Evolutionary conservation across 2,888 invertebrate genomes (phyloP), one percentile per base, ranked within the genome.

Genomic region (Sphaeridia pumilis): DNA sequence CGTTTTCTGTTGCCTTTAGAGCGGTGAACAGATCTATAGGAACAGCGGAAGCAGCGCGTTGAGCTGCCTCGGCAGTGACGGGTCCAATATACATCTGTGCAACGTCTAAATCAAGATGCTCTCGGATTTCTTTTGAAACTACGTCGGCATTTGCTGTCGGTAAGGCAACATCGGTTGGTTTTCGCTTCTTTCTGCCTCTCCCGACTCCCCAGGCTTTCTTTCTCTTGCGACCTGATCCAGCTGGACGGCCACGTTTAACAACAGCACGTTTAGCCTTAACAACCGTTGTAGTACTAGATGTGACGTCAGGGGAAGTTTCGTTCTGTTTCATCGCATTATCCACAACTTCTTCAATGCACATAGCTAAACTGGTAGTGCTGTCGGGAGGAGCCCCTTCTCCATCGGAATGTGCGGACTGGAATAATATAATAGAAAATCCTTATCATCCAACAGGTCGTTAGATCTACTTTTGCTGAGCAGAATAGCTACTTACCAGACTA

Each of bases 401-500:
- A 31, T 31, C 31, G 14, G 10, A 7, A 31, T 31, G 31, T 31
- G 31, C 14, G 31, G 10, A 10, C 31, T 31, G 31, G 7, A 31
- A 31, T 31, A 7, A 31, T 7, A 31, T 7, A 31, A 31, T 31
- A 7, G 14, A 31, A 10, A 14, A 31, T 31, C 14, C 14, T 31
- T 31, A 31, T 10, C 31, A 31, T 31, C 14, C 31, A 31, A 31
- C 31, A 31, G 14, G 31, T 31, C 31, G 14, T 31, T 31, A 31
- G 14, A n/a, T n/a, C n/a, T 31, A 14, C 31, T 31, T 31, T 10
- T 10, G 7, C 10, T 31, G 14, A 10, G 31, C 14, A 31, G 14
- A 38, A 14, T 17, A n/a, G n/a, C n/a, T n/a, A 38, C 38, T 38
- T 42, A 52, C 52, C 24, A 55, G 52, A 54, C 58, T 56, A 48